These are phyloP conservation scores for Alectura lathami DNA, from an alignment of 2,113 vertebrate genomes.

Conservation along the genomic window DNA sequence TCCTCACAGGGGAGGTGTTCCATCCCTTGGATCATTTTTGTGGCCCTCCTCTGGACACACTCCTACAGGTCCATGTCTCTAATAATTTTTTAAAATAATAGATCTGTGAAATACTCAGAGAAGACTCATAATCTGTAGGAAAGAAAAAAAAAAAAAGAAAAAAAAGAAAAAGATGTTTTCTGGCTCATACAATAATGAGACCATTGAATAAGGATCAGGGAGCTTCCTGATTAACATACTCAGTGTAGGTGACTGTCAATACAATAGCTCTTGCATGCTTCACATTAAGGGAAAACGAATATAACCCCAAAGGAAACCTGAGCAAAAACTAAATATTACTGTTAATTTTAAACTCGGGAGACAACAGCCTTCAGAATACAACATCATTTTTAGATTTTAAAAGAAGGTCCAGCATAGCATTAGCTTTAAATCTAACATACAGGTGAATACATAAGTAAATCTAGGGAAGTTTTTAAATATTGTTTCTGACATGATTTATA, in stretches of 20 bases:
- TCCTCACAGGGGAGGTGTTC: too few relatives aligned
- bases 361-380: not conserved
- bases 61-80: too few relatives aligned
- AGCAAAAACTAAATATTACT: not conserved
- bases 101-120: not conserved
- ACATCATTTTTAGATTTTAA: not conserved
- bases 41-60: too few relatives aligned
- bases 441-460: not conserved
- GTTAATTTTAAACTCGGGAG: not conserved
- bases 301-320: not conserved
- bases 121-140: constrained; percentile 1
- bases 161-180: not conserved
- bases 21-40: too few relatives aligned
- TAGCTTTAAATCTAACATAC: not conserved
- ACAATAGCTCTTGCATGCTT: not conserved
- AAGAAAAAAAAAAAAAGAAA: not conserved
- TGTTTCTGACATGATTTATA: not conserved
- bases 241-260: not conserved
- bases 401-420: not conserved
- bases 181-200: not conserved
- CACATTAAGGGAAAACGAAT: not conserved
- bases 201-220: not conserved
- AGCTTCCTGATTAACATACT: not conserved
- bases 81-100: not conserved
- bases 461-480: not conserved